Base-by-base conservation (phyloP, 2,113 vertebrate species). In the Triplophysa siluroides region DNA sequence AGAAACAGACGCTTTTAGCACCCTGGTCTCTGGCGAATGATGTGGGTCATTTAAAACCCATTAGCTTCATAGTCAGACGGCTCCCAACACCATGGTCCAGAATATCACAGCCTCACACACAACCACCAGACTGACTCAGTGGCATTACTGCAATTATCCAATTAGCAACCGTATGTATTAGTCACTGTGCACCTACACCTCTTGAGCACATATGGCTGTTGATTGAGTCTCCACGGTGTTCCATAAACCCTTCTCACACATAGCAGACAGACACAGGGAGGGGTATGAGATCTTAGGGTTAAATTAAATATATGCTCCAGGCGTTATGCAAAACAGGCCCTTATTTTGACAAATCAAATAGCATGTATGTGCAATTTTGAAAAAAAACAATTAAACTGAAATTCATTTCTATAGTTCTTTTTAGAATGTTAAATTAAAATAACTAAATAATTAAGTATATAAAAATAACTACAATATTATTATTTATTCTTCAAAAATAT, bases 141-240 rank as follows among this genome's bases (percentile, higher is more conserved):
- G 45, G 62, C 56, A 70, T 78, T 81, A 77, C 19, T 72, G 61
- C 67, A 83, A 80, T 80, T 63, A 84, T 74, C 79, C 74, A 78
- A 78, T 84, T 81, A 84, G 68, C 83, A 33, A 74, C 70, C 38
- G 21, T 60, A 38, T 81, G 75, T 65, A 78, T 72, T 67, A 69
- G 67, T 74, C 26, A 43, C 66, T 45, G 61, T 80, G 82, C 47
- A 61, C 76, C 50, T 43, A 47, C 67, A 82, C 33, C 14, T 47
- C 56, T 60, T 47, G n/a, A 47, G 69, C 76, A 47, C 83, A 81
- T 81, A 81, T 78, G 79, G 83, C 68, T 21, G 26, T 33, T 72
- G 67, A 73, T 74, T 68, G 68, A 68, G 63, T 45, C 29, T 52
- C 19, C 52, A 24, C 41, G 50, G 82, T 38, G 82, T 29, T 69